phyloP scores from a whole-genome alignment of 2,888 invertebrate genomes.

The Hetaerina titia region DNA sequence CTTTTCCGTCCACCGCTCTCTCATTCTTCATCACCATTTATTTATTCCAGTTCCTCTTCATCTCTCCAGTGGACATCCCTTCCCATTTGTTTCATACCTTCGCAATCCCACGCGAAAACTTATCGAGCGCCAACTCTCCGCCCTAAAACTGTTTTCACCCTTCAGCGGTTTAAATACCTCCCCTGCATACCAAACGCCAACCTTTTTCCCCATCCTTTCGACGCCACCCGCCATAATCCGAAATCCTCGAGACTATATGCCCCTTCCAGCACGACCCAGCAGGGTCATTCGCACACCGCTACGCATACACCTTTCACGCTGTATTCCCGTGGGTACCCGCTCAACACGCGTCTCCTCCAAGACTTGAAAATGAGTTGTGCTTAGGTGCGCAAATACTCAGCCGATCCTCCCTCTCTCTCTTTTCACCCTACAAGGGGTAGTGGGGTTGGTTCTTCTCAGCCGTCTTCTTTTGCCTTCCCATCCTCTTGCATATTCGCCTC shows the following conservation, averaged over 20 bases:
- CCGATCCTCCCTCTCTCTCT: neutral
- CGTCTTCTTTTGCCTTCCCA: no score
- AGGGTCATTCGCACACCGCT: neutral
- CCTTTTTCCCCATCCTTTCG: neutral
- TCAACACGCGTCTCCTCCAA: neutral
- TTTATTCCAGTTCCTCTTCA: neutral
- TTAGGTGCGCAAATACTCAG: slow-evolving; percentile 36
- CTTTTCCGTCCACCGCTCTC: neutral
- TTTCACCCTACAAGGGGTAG: neutral
- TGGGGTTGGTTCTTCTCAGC: no score
- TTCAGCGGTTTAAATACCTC: slow-evolving; percentile 13
- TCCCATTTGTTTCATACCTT: no score
- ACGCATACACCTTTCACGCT: neutral
- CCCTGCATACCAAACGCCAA: slow-evolving; percentile 11
- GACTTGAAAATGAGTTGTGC: slow-evolving; percentile 8
- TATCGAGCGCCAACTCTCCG: neutral
- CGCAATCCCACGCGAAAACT: neutral
- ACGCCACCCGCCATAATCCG: neutral
- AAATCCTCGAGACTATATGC: slow-evolving; percentile 1
- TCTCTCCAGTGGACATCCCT: neutral
- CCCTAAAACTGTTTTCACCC: neutral
- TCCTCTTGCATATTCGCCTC: no score
- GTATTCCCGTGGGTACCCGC: neutral
- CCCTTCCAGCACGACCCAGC: neutral
- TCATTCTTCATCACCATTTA: no score